Base-by-base conservation (phyloP, 2,113 vertebrate genomes). In the Zapus hudsonius region DNA sequence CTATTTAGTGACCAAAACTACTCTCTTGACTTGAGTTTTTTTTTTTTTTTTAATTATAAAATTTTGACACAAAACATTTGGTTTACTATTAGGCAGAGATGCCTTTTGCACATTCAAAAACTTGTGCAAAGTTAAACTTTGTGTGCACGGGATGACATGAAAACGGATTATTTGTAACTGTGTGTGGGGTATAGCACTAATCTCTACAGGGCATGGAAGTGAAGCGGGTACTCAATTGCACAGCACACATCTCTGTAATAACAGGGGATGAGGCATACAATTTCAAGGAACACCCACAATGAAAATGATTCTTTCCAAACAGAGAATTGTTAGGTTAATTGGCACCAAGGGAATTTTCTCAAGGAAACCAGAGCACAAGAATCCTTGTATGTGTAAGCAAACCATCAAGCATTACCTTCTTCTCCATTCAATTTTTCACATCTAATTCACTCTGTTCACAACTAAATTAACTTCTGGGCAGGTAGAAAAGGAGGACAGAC, bases 211-310 rank as follows among this genome's bases (percentile, higher is more conserved):
- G 90, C 97, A 95, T 96, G 97, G 98, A 98, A 97, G 97, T 90
- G 96, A 97, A 97, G 96, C 97, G 97, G 96, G 97, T 96, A 97
- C 96, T 96, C 94, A 94, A 97, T 95, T 96, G 97, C 97, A 96
- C 94, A 97, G 98, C 97, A 97, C 98, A 97, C 98, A 96, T 97
- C 98, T 98, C 97, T 94, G 98, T 98, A 98, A 98, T 98, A 98
- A 98, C 97, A 98, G 98, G 97, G 98, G 98, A 98, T 89, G 96
- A 98, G 97, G 98, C 98, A 97, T 98, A 98, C 98, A 96, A 98
- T 98, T 98, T 98, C 98, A 97, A 96, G 98, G 99, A 99, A 99
- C 99, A 99, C 99, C 99, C 99, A 99, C 99, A 98, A 98, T 97
- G 99, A 98, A 98, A 98, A 98, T 97, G 96, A 98, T 98, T 98